These are phyloP conservation scores for Drosophila colorata DNA, from an alignment of 2,888 invertebrate species.

Conservation along the genomic window DNA sequence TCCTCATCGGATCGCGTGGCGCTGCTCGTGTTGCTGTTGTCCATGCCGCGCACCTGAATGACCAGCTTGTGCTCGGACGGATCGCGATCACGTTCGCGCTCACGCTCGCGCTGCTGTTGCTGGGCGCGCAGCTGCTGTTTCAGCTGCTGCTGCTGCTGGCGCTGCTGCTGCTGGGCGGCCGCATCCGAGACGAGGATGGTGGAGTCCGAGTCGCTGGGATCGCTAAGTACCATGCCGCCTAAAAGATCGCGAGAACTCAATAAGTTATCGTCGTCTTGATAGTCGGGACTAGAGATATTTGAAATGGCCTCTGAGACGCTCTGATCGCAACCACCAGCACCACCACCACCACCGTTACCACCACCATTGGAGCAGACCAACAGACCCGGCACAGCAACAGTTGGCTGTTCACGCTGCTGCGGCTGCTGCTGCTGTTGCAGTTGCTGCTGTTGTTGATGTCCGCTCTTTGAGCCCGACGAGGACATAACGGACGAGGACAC, in stretches of 20 bases:
- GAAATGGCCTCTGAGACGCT: conserved; percentile 94
- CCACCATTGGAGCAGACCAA: conserved; percentile 81
- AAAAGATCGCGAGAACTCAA: conserved; percentile 90
- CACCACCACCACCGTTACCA: conserved; percentile 50
- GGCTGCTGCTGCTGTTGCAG: conserved; percentile 57
- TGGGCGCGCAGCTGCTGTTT: conserved; percentile 77
- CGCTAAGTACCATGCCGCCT: conserved; percentile 93
- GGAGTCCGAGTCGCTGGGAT: conserved; percentile 95
- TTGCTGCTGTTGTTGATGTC: conserved; percentile 70
- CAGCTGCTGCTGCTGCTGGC: conserved; percentile 82
- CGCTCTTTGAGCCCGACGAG: conserved; percentile 89
- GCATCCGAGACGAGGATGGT: conserved; percentile 94
- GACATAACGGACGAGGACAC: conserved; percentile 95
- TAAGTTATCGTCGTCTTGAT: conserved; percentile 94
- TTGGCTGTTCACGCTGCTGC: conserved; percentile 49
- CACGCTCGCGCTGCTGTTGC: conserved; percentile 81
- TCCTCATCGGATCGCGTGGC: conserved; percentile 85
- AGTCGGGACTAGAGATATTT: conserved; percentile 95
- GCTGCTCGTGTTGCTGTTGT: conserved; percentile 73
- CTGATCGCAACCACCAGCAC: conserved; percentile 86
- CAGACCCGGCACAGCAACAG: conserved; percentile 76
- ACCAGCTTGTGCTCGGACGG: conserved; percentile 92
- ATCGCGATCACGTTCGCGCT: conserved; percentile 80
- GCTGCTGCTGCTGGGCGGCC: conserved; percentile 75
- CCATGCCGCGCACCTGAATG: conserved; percentile 89